phyloP scores from a whole-genome alignment of 2,797 vertebrate genomes.

The Sebastes umbrosus region DNA sequence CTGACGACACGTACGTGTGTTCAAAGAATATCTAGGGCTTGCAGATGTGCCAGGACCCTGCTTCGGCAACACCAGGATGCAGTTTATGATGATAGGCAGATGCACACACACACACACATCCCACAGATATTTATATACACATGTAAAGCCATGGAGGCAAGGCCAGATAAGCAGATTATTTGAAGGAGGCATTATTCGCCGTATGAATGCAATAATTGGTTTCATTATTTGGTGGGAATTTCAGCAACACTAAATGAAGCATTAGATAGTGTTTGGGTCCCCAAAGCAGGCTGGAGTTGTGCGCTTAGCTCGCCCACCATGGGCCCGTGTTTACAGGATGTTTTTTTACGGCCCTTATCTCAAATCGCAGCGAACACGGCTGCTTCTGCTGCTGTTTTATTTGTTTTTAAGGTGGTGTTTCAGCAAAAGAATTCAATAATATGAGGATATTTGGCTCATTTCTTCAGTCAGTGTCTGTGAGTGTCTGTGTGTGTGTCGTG shows the following conservation, averaged over 20 bases:
- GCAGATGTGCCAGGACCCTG: constrained; percentile 71
- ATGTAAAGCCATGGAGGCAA: constrained; percentile 55
- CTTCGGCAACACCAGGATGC: constrained; percentile 55
- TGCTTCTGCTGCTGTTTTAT: constrained; percentile 28
- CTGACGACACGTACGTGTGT: constrained; percentile 54
- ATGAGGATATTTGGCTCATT: constrained; percentile 29
- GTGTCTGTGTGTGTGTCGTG: constrained; percentile 1
- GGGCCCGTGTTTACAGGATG: constrained; percentile 53
- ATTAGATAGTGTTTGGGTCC: constrained; percentile 55
- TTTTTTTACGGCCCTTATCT: constrained; percentile 53
- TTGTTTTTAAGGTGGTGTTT: constrained; percentile 58
- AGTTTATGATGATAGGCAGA: constrained; percentile 70
- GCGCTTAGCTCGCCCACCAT: constrained; percentile 24
- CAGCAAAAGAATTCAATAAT: constrained; percentile 32
- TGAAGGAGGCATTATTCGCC: constrained; percentile 73
- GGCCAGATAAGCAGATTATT: constrained; percentile 79
- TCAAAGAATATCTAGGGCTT: constrained; percentile 72
- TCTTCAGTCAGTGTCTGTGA: not conserved
- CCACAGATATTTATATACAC: constrained; percentile 16
- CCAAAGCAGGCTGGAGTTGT: constrained; percentile 40
- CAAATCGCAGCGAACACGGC: constrained; percentile 48
- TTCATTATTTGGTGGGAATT: constrained; percentile 72
- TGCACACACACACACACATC: constrained; percentile 19
- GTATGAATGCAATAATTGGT: constrained; percentile 76
- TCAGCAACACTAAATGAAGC: constrained; percentile 62